Conservation (phyloP, 2,888 invertebrate species). For the Aporophyla nigra region DNA sequence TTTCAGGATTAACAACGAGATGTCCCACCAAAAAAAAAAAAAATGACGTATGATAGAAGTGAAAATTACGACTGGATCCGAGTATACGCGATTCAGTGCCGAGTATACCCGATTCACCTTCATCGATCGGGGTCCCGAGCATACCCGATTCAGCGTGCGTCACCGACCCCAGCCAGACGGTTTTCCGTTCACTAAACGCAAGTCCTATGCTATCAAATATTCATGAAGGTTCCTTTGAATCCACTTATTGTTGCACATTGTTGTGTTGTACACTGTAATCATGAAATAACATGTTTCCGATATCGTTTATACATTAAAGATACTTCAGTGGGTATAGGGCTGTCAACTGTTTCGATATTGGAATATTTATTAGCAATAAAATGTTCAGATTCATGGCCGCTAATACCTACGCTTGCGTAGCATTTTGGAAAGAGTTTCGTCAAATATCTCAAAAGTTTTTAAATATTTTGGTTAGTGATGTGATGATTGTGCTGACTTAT, state of each 20-base stretch:
- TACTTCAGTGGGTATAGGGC: slow-evolving; percentile 5
- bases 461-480: background rate
- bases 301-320: slow-evolving; percentile 8
- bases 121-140: background rate
- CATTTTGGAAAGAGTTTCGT: background rate
- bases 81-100: background rate
- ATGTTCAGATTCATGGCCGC: background rate
- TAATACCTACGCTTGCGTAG: background rate
- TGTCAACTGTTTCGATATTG: background rate
- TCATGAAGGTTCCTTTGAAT: background rate
- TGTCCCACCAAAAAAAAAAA: no score
- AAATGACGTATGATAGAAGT: background rate
- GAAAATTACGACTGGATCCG: background rate
- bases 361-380: background rate
- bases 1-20: no score
- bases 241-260: slow-evolving; percentile 10
- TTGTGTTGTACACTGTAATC: slow-evolving; percentile 22
- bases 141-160: background rate
- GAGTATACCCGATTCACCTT: background rate
- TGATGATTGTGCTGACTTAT: background rate
- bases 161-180: background rate
- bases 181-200: background rate
- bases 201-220: slow-evolving; percentile 4
- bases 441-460: background rate
- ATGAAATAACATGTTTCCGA: slow-evolving; percentile 25